These are phyloP conservation scores for Stegodyphus mimosarum DNA, from an alignment of 1,140 invertebrate genomes.

Conservation along the genomic window DNA sequence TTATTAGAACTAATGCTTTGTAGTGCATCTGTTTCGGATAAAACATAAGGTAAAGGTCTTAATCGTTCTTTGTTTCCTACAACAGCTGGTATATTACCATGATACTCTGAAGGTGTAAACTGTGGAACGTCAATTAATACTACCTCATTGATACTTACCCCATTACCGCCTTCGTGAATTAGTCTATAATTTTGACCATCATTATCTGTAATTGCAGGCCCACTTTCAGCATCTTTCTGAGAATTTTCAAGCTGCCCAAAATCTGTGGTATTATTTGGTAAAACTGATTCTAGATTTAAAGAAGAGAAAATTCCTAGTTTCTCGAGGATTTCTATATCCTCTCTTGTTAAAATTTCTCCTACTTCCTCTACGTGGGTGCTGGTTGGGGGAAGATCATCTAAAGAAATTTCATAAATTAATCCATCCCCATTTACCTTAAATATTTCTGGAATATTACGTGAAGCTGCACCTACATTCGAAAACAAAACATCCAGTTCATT, in stretches of 20 bases:
- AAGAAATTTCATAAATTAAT: slow-evolving; percentile 29
- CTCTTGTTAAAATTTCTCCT: slow-evolving; percentile 9
- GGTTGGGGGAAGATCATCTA: slow-evolving; percentile 3
- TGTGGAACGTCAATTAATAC: slow-evolving; percentile 30
- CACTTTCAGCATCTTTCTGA: slow-evolving; percentile 12
- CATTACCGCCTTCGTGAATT: neutral
- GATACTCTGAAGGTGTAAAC: slow-evolving; percentile 30
- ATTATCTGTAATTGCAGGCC: neutral
- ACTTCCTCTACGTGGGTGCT: neutral
- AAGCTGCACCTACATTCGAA: neutral
- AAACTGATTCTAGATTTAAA: neutral
- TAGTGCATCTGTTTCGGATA: neutral
- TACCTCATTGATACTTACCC: slow-evolving; percentile 6
- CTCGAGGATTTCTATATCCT: slow-evolving; percentile 46
- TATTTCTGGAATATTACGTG: neutral
- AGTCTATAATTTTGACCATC: neutral
- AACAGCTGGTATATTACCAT: slow-evolving; percentile 30
- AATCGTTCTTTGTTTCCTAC: neutral
- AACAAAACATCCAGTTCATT: neutral
- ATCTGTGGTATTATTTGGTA: neutral
- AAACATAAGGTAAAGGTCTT: neutral
- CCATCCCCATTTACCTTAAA: neutral
- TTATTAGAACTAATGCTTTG: neutral
- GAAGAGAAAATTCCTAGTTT: slow-evolving; percentile 45
- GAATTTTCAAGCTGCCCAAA: neutral